These are phyloP conservation scores for Centruroides sculpturatus DNA, from an alignment of 1,140 invertebrate species.

Conservation along the genomic window DNA sequence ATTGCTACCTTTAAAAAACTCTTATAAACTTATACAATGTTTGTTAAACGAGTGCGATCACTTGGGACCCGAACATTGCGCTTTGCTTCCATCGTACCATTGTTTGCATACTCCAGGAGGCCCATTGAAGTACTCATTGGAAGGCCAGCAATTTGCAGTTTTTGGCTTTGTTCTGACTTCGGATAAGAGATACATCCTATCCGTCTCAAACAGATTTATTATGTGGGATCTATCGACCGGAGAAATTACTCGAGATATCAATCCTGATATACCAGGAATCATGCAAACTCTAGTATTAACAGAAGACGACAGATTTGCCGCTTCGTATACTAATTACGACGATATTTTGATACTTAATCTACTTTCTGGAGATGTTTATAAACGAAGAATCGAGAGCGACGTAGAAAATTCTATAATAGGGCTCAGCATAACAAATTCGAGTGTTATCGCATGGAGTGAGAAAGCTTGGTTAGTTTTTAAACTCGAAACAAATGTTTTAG, in stretches of 20 bases:
- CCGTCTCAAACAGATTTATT: conserved; percentile 92
- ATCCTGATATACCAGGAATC: conserved; percentile 77
- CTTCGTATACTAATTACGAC: conserved; percentile 92
- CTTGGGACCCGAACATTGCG: conserved; percentile 70
- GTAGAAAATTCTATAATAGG: conserved; percentile 4
- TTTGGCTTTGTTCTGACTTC: conserved; percentile 85
- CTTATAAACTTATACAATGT: conserved; percentile 67
- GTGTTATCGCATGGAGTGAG: conserved; percentile 8
- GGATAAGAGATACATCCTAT: conserved; percentile 85
- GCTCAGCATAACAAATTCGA: conserved; percentile 1
- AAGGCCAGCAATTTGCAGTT: conserved; percentile 94
- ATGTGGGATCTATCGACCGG: conserved; percentile 93
- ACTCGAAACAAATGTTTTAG: no score
- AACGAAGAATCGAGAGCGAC: not conserved
- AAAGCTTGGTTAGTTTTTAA: conserved; percentile 12
- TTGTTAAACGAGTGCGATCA: conserved; percentile 78
- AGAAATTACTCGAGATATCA: conserved; percentile 77
- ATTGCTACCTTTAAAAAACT: conserved; percentile 75
- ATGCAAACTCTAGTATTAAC: conserved; percentile 90
- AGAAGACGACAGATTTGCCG: conserved; percentile 87
- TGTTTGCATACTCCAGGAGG: conserved; percentile 94
- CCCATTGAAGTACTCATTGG: conserved; percentile 91
- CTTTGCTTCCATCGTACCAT: conserved; percentile 81
- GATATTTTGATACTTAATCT: conserved; percentile 13
- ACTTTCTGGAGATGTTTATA: conserved; percentile 13